phyloP scores from a whole-genome alignment of 1,140 invertebrate genomes.

The Thrips palmi region DNA sequence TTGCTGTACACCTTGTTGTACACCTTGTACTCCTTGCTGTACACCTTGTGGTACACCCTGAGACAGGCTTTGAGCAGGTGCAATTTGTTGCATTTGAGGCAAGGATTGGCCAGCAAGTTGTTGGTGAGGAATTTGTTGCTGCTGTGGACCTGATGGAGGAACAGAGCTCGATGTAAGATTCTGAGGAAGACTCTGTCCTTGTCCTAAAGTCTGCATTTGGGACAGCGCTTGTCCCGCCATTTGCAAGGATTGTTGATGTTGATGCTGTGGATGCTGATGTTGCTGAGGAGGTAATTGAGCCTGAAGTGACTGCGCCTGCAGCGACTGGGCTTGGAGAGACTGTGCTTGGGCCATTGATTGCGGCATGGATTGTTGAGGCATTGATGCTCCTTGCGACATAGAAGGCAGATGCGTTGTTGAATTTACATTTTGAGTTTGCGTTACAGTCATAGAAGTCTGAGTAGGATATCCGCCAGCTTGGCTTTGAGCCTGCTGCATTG shows the following conservation, averaged over 20 bases:
- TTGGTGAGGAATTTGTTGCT: too few relatives aligned
- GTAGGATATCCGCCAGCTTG: too few relatives aligned
- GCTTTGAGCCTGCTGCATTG: slow-evolving; percentile 14
- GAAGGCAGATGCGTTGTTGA: slow-evolving; percentile 8
- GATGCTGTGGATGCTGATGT: slow-evolving; percentile 17
- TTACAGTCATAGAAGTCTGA: too few relatives aligned
- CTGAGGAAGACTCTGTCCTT: too few relatives aligned
- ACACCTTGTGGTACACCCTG: too few relatives aligned
- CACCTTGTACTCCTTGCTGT: slow-evolving; percentile 13
- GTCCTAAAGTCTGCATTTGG: slow-evolving; percentile 21
- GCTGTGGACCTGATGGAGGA: slow-evolving; percentile 12
- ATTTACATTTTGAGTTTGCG: slow-evolving; percentile 6
- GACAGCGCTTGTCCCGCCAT: slow-evolving; percentile 26
- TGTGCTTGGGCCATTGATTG: too few relatives aligned
- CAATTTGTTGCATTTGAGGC: slow-evolving; percentile 8
- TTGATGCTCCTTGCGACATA: slow-evolving; percentile 11
- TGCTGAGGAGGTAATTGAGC: slow-evolving; percentile 22
- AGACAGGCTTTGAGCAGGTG: too few relatives aligned
- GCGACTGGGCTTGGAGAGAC: too few relatives aligned
- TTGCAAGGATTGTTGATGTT: slow-evolving; percentile 18
- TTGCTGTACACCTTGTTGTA: too few relatives aligned
- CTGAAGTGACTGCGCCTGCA: slow-evolving; percentile 26
- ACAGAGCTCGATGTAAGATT: too few relatives aligned
- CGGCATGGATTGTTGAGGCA: slow-evolving; percentile 12
- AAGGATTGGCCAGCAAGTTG: too few relatives aligned